phyloP scores from a whole-genome alignment of 1,140 invertebrate species.

The Caenorhabditis tropicalis region DNA sequence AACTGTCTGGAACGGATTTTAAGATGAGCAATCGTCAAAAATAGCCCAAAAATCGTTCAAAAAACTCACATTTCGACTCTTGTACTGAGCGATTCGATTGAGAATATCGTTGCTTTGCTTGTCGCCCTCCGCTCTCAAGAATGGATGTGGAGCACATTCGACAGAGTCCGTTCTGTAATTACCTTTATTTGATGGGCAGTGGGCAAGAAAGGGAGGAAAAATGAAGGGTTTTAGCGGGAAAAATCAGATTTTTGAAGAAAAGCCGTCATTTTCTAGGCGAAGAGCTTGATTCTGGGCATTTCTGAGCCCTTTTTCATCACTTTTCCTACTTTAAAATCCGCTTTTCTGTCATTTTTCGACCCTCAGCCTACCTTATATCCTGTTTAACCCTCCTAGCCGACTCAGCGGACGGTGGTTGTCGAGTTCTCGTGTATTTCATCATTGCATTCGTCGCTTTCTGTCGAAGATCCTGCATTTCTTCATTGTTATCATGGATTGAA shows the following conservation, averaged over 20 bases:
- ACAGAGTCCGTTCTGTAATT: conserved; percentile 29
- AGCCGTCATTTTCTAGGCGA: background rate
- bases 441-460: conserved; percentile 86
- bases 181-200: no score
- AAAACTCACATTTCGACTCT: conserved; percentile 42
- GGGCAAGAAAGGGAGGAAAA: no score
- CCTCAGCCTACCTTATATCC: conserved; percentile 65
- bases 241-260: conserved; percentile 18
- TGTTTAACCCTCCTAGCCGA: conserved; percentile 84
- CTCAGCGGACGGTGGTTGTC: conserved; percentile 85
- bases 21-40: no score
- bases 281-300: no score
- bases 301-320: no score
- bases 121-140: conserved; percentile 49
- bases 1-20: no score
- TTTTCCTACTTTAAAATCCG: background rate
- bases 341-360: background rate
- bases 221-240: no score
- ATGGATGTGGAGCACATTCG: conserved; percentile 61
- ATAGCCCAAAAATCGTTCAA: background rate
- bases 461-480: conserved; percentile 81
- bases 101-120: conserved; percentile 47
- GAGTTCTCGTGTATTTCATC: conserved; percentile 85
- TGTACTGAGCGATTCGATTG: conserved; percentile 42
- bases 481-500: conserved; percentile 79